These are phyloP conservation scores for Bucco capensis DNA, from an alignment of 2,113 vertebrate species.

Conservation along the genomic window DNA sequence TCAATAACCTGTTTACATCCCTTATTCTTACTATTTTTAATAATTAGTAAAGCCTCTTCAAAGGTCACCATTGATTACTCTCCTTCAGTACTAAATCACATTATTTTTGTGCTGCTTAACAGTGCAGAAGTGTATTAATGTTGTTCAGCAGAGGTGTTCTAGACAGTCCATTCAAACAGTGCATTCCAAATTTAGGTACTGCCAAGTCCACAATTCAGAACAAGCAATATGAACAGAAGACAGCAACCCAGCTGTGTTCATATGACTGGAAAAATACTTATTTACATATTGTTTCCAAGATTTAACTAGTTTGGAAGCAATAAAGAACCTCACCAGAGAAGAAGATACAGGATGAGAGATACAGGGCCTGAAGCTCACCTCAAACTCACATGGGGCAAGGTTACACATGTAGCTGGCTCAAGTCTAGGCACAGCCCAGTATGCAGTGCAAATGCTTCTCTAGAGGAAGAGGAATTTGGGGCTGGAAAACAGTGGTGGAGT, in stretches of 20 bases:
- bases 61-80: not conserved
- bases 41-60: not conserved
- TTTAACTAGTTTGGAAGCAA: not conserved
- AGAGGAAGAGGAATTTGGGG: not conserved
- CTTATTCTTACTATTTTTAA: not conserved
- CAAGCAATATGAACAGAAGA: not conserved
- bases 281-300: not conserved
- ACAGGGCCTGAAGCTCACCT: not conserved
- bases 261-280: not conserved
- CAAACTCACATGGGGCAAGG: not conserved
- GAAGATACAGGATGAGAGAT: not conserved
- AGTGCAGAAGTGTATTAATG: not conserved
- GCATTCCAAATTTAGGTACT: not conserved
- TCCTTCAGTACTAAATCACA: not conserved
- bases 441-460: not conserved
- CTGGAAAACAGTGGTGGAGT: not conserved
- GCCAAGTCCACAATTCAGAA: not conserved
- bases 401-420: not conserved
- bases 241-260: not conserved
- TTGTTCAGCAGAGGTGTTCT: not conserved
- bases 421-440: not conserved
- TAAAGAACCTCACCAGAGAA: not conserved
- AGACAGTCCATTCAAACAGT: not conserved
- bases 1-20: not conserved
- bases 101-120: not conserved